Conservation (phyloP, 2,113 vertebrate species). For the Naja naja region DNA sequence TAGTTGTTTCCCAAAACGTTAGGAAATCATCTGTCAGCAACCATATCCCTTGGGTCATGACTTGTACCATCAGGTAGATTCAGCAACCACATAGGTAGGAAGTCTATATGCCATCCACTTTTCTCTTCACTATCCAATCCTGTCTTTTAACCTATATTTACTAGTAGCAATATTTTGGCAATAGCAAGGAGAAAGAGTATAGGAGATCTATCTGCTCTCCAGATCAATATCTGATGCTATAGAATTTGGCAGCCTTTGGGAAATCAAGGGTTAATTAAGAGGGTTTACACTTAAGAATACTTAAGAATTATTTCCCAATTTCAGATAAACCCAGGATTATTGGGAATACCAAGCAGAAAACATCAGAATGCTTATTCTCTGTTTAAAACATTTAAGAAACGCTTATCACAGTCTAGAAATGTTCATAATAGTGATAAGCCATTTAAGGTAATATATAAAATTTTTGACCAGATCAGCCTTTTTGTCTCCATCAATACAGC, state of each 20-base stretch:
- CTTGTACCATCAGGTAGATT: not conserved
- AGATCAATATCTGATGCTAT: not conserved
- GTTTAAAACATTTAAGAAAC: not conserved
- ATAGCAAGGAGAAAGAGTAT: not conserved
- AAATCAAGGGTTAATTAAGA: not conserved
- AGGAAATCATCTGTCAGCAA: not conserved
- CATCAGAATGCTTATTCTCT: not conserved
- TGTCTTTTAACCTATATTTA: not conserved
- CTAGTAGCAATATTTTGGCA: not conserved
- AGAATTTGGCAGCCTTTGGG: not conserved
- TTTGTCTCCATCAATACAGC: conserved; percentile 6
- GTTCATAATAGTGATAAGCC: not conserved
- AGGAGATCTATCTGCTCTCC: not conserved
- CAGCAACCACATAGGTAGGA: not conserved
- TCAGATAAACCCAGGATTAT: not conserved
- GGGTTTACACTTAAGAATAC: not conserved
- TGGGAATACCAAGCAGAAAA: not conserved
- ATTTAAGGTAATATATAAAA: not conserved
- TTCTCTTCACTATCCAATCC: not conserved
- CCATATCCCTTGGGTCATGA: not conserved
- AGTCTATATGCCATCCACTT: not conserved
- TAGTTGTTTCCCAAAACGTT: not conserved
- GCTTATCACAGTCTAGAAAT: not conserved
- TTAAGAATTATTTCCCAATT: not conserved
- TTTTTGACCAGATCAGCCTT: not conserved